Evolutionary conservation across 2,113 vertebrate genomes (phyloP).

Genomic region (Ploceus nigricollis): DNA sequence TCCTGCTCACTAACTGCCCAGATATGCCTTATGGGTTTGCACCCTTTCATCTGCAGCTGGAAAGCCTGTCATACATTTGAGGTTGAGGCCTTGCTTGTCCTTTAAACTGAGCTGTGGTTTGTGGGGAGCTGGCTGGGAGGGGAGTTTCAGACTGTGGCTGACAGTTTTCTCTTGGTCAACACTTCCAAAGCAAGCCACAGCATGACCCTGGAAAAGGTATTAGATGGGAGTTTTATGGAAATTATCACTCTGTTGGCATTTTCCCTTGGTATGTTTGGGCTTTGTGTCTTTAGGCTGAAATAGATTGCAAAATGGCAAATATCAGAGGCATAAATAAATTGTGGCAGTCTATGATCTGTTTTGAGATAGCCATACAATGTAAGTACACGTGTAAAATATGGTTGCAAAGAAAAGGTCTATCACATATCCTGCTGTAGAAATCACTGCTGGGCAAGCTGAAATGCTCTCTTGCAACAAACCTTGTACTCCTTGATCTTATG

Average conservation of each 20-base stretch:
- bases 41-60: not conserved
- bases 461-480: not conserved
- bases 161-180: not conserved
- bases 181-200: not conserved
- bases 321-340: not conserved
- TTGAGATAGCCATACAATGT: not conserved
- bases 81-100: not conserved
- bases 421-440: not conserved
- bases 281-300: not conserved
- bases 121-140: not conserved
- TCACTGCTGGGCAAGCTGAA: not conserved
- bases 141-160: not conserved
- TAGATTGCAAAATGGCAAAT: not conserved
- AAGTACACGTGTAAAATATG: fast-evolving
- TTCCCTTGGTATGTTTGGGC: not conserved
- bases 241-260: not conserved
- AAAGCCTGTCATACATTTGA: not conserved
- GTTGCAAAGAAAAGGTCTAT: not conserved
- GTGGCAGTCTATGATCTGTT: not conserved
- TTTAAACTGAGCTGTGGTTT: not conserved
- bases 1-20: not conserved
- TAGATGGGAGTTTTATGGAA: not conserved
- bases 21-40: not conserved
- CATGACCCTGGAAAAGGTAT: not conserved
- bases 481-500: not conserved